These are phyloP conservation scores for Sesia bembeciformis DNA, from an alignment of 2,888 invertebrate genomes.

Conservation along the genomic window DNA sequence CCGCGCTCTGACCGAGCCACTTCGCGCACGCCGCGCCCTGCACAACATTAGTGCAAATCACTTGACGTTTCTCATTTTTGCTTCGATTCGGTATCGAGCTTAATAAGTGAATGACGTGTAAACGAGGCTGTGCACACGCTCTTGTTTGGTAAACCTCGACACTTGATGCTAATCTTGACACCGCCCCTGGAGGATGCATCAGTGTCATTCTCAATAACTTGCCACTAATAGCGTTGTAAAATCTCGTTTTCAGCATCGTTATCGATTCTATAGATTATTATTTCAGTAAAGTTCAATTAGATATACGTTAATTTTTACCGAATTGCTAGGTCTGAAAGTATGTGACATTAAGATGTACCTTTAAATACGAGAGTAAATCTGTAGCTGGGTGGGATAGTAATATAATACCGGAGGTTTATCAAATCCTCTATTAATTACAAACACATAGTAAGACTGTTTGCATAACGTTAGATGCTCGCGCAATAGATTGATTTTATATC, in stretches of 20 bases:
- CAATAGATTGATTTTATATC: not conserved
- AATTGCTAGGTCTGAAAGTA: too few species aligned
- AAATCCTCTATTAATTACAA: too few species aligned
- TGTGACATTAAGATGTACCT: too few species aligned
- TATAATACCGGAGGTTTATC: too few species aligned
- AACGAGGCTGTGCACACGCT: conserved; percentile 39
- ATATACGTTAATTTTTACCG: too few species aligned
- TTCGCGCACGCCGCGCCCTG: conserved; percentile 50
- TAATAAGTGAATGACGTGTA: conserved; percentile 59
- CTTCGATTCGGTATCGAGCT: conserved; percentile 44
- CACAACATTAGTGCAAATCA: conserved; percentile 58
- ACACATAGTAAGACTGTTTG: not conserved
- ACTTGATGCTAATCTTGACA: conserved; percentile 29
- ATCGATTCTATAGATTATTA: not conserved
- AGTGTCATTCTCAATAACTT: conserved; percentile 57
- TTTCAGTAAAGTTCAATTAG: too few species aligned
- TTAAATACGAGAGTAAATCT: too few species aligned
- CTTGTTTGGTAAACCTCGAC: conserved; percentile 15
- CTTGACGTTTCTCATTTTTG: conserved; percentile 60
- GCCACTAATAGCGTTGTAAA: conserved; percentile 46
- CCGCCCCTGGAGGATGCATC: conserved; percentile 58
- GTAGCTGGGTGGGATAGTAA: too few species aligned
- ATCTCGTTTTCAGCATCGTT: conserved; percentile 29
- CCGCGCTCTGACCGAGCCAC: conserved; percentile 58
- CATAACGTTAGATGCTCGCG: not conserved